Evolutionary conservation across 2,888 invertebrate species (phyloP), one percentile per base, ranked within the genome.

Genomic region (Agonopterix subpropinquella): DNA sequence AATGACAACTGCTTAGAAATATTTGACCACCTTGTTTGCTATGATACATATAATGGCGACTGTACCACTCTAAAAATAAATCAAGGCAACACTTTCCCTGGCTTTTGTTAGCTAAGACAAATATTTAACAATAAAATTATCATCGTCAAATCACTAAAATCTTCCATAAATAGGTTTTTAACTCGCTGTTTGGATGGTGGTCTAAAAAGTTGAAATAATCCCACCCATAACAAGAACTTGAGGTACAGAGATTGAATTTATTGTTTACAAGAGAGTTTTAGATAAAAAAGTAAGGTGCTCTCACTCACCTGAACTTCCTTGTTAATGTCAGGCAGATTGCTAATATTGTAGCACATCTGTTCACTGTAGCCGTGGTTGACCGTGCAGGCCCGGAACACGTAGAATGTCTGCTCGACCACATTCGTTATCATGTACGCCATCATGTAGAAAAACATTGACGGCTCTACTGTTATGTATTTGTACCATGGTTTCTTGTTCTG

Each of bases 381-480:
- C 0, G 89, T 86, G 60, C 96, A 96, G 0, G 95, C 92, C 80
- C 94, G 93, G 65, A 94, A 89, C 1, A 95, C 88, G 67, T 94
- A 95, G 65, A 95, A 94, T 35, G 93, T 91, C 70, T 95, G 94
- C 65, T 96, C 95, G 36, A 94, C 90, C 0, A 96, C 95, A 51
- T 91, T 92, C 2, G 95, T 96, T 47, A 92, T 89, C 94, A 95
- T 95, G 64, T 92, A 94, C 1, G 96, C 95, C 89, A 96, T 91
- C 95, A 97, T 96, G 70, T 96, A 97, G 1, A 96, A 83, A 70
- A 96, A 94, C 92, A 97, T 92, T 0, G 95, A 91, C 0, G 97
- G 96, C 68, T 97, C 97, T 15, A 97, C 95, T 0, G 96, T 93
- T 48, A 95, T 89, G 35, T 86, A 68, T 55, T 70, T 80, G 75